Percentiles rank a stretch among this genome's conserved stretches.
These are phyloP conservation scores for Leuciscus waleckii DNA, from an alignment of 2,797 vertebrate species.

Conservation along the genomic window DNA sequence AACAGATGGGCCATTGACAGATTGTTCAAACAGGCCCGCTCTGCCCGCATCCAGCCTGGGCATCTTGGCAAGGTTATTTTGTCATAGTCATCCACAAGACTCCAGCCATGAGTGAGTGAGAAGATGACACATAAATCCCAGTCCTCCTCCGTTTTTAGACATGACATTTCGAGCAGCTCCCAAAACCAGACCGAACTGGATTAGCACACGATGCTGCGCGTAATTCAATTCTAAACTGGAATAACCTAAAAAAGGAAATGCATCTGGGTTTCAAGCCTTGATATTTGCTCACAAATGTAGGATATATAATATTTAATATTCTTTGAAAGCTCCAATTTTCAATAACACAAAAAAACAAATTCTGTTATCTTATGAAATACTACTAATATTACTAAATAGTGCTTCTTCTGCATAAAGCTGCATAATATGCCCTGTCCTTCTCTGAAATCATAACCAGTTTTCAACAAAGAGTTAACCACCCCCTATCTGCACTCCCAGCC, in stretches of 20 bases:
- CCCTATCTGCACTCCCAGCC: constrained; percentile 57
- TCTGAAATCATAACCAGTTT: constrained; percentile 27
- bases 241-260: background rate
- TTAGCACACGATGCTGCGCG: constrained; percentile 16
- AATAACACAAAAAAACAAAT: background rate
- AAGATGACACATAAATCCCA: constrained; percentile 59
- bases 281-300: background rate
- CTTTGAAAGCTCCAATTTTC: background rate
- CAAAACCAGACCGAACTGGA: constrained; percentile 54
- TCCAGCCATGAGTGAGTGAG: constrained; percentile 23
- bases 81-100: constrained; percentile 35
- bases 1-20: constrained; percentile 61
- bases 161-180: constrained; percentile 61
- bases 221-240: constrained; percentile 9
- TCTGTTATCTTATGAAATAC: background rate
- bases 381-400: background rate
- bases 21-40: constrained; percentile 47
- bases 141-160: constrained; percentile 63
- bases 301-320: background rate
- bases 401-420: constrained; percentile 7
- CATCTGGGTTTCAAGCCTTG: background rate
- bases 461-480: constrained; percentile 72
- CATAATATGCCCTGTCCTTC: constrained; percentile 16
- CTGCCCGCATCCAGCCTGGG: constrained; percentile 20
- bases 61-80: constrained; percentile 34